Conservation (phyloP, 2,113 vertebrate genomes). For the Semnornis frantzii region DNA sequence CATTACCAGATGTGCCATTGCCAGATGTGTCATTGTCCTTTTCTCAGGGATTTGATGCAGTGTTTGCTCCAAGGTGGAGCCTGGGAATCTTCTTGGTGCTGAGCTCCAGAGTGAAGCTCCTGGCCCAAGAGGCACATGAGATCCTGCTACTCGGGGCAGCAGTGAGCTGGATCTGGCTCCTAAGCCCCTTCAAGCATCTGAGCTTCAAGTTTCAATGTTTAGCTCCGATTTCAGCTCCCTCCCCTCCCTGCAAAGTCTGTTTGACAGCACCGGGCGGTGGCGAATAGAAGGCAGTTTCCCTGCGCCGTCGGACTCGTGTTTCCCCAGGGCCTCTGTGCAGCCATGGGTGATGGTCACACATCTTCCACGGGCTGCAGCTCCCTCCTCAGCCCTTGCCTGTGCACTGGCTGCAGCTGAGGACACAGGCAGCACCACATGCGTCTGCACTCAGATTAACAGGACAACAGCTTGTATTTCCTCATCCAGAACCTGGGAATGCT, state of each 20-base stretch:
- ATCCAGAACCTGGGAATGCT: background rate
- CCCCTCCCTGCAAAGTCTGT: constrained; percentile 20
- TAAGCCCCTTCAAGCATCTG: background rate
- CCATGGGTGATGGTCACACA: background rate
- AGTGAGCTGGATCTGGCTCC: background rate
- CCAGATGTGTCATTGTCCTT: background rate
- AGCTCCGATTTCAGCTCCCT: constrained; percentile 14
- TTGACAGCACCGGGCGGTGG: constrained; percentile 36
- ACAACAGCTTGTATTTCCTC: background rate
- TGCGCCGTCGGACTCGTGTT: background rate
- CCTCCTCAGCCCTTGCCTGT: constrained; percentile 26
- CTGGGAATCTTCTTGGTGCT: background rate
- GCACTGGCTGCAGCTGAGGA: background rate
- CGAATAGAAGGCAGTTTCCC: constrained; percentile 28
- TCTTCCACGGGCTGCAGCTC: constrained; percentile 25
- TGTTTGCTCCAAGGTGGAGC: background rate
- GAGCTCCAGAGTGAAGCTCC: background rate
- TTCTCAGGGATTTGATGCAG: background rate
- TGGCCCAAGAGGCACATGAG: background rate
- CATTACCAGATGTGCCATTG: too few relatives aligned
- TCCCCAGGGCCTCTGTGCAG: accelerated
- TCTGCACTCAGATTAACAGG: background rate
- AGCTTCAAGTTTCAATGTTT: background rate
- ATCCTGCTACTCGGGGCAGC: background rate
- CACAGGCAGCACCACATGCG: background rate